phyloP scores from a whole-genome alignment of 1,140 invertebrate species.

The Dufourea novaeangliae region DNA sequence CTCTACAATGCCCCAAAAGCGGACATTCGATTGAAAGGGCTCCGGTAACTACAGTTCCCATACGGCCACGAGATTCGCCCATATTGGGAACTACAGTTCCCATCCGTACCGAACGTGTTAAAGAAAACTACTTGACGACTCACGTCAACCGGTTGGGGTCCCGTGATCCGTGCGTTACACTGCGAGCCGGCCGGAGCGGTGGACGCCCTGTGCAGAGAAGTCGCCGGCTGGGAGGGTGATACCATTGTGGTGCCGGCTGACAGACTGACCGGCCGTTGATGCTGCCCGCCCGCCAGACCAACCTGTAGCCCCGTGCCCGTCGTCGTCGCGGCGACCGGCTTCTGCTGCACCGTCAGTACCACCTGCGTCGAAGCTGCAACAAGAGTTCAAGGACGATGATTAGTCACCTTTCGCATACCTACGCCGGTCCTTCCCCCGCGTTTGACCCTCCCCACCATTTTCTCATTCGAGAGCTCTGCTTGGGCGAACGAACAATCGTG shows the following conservation, averaged over 20 bases:
- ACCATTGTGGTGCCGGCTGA: slow-evolving; percentile 71
- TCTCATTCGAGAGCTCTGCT: slow-evolving; percentile 36
- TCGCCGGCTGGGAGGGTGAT: slow-evolving; percentile 74
- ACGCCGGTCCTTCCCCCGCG: slow-evolving; percentile 43
- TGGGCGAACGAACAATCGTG: not conserved
- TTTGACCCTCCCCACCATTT: slow-evolving; percentile 35
- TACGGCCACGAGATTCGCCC: no score
- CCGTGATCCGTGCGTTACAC: slow-evolving; percentile 87
- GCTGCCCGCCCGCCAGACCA: slow-evolving; percentile 67
- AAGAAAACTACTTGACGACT: slow-evolving; percentile 71
- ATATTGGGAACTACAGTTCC: no score
- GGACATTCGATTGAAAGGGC: no score
- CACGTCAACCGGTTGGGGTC: slow-evolving; percentile 94
- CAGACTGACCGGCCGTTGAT: slow-evolving; percentile 75
- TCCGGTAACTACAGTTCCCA: no score
- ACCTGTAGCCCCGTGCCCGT: slow-evolving; percentile 63
- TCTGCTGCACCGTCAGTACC: slow-evolving; percentile 85
- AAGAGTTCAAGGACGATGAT: slow-evolving; percentile 60
- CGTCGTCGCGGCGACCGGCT: slow-evolving; percentile 67
- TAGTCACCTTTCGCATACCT: slow-evolving; percentile 58
- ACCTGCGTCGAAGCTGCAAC: slow-evolving; percentile 84
- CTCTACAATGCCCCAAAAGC: no score
- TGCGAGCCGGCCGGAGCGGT: slow-evolving; percentile 77
- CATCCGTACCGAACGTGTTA: no score
- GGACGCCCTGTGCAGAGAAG: slow-evolving; percentile 74